Percentiles rank a stretch among this genome's conserved stretches.
These are phyloP conservation scores for Lampris megalopsis DNA, from an alignment of 2,113 vertebrate species.

Conservation along the genomic window DNA sequence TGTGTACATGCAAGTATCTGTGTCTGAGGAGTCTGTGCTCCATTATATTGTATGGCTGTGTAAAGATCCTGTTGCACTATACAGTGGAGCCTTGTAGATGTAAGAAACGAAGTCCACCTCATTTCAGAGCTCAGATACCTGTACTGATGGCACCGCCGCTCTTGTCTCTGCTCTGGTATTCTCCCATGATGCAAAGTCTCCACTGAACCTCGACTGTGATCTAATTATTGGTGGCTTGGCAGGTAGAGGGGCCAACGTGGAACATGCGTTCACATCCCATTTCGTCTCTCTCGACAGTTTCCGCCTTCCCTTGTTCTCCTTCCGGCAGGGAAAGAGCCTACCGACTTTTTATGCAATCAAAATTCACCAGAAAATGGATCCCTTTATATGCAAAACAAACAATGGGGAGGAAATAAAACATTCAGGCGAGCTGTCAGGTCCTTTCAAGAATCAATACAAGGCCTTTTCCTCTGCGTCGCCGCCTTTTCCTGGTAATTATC, in stretches of 20 bases:
- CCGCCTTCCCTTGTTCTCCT: conserved; percentile 38
- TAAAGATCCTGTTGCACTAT: conserved; percentile 7
- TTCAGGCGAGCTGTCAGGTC: conserved; percentile 84
- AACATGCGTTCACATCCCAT: conserved; percentile 39
- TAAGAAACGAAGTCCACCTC: neutral
- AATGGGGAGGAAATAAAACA: conserved; percentile 82
- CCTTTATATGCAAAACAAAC: conserved; percentile 84
- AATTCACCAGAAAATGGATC: conserved; percentile 82
- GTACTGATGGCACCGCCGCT: neutral
- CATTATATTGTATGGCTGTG: conserved; percentile 30
- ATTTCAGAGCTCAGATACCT: neutral
- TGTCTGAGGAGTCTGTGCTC: conserved; percentile 24
- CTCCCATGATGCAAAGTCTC: conserved; percentile 20
- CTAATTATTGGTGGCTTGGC: conserved; percentile 39
- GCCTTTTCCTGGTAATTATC: conserved; percentile 86
- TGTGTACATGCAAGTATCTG: neutral
- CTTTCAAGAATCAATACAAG: conserved; percentile 83
- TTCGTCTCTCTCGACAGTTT: conserved; percentile 60
- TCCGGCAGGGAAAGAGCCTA: conserved; percentile 54
- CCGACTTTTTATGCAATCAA: conserved; percentile 75
- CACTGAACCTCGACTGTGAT: neutral
- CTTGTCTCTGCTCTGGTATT: neutral
- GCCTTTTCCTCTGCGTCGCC: conserved; percentile 82
- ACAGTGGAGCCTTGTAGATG: conserved; percentile 8
- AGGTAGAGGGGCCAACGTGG: conserved; percentile 34